Conservation (phyloP, 2,888 invertebrate species). For the Timandra comae region DNA sequence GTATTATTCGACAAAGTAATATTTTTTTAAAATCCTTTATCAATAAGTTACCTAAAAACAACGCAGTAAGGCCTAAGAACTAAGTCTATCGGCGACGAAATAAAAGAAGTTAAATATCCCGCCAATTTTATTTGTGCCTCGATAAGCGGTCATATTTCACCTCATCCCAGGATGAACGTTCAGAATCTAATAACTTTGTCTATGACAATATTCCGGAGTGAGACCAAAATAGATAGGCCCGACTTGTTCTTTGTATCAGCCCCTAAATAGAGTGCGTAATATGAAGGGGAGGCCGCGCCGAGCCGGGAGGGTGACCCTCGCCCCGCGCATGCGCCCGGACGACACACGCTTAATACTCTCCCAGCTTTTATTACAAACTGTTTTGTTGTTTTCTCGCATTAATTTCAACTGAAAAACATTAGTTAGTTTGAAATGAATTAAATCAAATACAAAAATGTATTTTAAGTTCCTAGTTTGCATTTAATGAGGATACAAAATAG, state of each 20-base stretch:
- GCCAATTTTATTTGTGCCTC: slow-evolving; percentile 29
- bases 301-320: slow-evolving; percentile 40
- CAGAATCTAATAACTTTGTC: slow-evolving; percentile 61
- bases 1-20: no score
- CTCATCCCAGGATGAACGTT: slow-evolving; percentile 31
- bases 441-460: no score
- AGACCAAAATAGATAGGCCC: slow-evolving; percentile 71
- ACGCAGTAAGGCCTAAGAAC: no score
- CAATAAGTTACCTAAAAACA: no score
- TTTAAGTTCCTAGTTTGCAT: no score
- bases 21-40: no score
- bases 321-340: slow-evolving; percentile 52
- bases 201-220: slow-evolving; percentile 63
- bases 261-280: slow-evolving; percentile 76
- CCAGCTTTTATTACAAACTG: slow-evolving; percentile 59
- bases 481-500: no score
- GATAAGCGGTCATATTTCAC: slow-evolving; percentile 27
- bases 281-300: slow-evolving; percentile 66
- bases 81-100: no score
- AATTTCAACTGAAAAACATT: slow-evolving; percentile 31
- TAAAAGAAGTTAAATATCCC: no score
- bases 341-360: slow-evolving; percentile 46
- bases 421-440: no score
- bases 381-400: slow-evolving; percentile 54
- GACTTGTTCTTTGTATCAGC: slow-evolving; percentile 70